Conservation (phyloP, 2,113 vertebrate genomes). For the Etheostoma cragini region DNA sequence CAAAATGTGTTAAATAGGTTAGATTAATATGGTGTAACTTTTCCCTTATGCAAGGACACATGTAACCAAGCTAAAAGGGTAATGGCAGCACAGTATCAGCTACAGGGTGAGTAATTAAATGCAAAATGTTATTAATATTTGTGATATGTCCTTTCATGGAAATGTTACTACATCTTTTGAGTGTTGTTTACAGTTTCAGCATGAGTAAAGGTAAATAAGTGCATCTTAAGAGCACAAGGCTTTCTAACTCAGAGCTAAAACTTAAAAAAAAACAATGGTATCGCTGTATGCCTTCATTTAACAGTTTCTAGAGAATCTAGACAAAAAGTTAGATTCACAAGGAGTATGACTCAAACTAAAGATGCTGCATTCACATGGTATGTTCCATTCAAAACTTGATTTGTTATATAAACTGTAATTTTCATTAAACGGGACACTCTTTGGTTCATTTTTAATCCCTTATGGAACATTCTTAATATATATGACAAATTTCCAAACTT, state of each 20-base stretch:
- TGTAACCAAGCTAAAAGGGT: slow-evolving; percentile 63
- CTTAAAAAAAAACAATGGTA: neutral
- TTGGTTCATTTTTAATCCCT: slow-evolving; percentile 41
- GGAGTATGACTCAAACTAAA: neutral
- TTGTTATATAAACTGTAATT: slow-evolving; percentile 27
- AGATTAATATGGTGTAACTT: slow-evolving; percentile 76
- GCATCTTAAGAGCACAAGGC: neutral
- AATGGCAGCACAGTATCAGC: slow-evolving; percentile 25
- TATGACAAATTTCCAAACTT: slow-evolving; percentile 53
- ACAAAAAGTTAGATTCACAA: slow-evolving; percentile 2
- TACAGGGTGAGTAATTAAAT: slow-evolving; percentile 27
- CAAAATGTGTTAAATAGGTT: slow-evolving; percentile 79
- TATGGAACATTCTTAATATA: slow-evolving; percentile 37
- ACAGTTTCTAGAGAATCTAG: neutral
- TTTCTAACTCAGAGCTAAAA: neutral
- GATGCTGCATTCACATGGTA: neutral
- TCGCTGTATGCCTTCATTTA: neutral
- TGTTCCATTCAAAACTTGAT: slow-evolving; percentile 10
- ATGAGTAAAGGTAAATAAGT: neutral
- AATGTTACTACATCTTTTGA: slow-evolving; percentile 5
- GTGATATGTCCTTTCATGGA: slow-evolving; percentile 6
- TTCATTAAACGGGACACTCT: slow-evolving; percentile 13
- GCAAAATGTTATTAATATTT: slow-evolving; percentile 46
- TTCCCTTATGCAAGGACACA: slow-evolving; percentile 65
- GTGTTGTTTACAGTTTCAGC: slow-evolving; percentile 14